Conservation (phyloP, 2,797 vertebrate genomes). For the Spinibarbus caldwelli region DNA sequence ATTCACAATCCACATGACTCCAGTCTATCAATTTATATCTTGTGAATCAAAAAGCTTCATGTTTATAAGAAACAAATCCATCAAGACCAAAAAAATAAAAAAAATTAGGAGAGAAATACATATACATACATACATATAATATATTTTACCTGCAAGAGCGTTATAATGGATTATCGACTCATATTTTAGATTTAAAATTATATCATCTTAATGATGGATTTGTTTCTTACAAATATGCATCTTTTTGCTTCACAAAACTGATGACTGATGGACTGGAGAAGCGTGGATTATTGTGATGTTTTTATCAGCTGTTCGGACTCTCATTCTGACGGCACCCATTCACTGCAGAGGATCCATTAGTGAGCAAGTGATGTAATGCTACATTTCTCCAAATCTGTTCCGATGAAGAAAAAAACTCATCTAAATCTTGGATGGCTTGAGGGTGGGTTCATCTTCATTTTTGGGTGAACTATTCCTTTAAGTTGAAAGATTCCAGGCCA, state of each 20-base stretch:
- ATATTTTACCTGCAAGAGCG: background rate
- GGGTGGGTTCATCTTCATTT: background rate
- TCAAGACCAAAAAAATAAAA: background rate
- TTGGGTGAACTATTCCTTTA: background rate
- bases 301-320: background rate
- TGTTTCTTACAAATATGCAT: background rate
- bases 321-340: background rate
- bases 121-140: no score
- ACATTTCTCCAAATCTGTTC: background rate
- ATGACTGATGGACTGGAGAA: background rate
- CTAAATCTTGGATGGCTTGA: background rate
- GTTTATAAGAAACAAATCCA: background rate
- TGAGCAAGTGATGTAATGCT: background rate
- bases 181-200: background rate
- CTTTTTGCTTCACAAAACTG: background rate
- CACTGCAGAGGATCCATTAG: background rate
- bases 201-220: background rate
- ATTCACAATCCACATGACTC: background rate
- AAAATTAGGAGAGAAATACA: no score
- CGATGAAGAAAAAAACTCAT: background rate
- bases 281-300: background rate
- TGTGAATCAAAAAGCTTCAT: background rate
- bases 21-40: background rate
- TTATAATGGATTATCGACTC: background rate
- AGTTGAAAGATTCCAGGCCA: background rate